phyloP scores from a whole-genome alignment of 2,113 vertebrate genomes.

The Podarcis raffonei region DNA sequence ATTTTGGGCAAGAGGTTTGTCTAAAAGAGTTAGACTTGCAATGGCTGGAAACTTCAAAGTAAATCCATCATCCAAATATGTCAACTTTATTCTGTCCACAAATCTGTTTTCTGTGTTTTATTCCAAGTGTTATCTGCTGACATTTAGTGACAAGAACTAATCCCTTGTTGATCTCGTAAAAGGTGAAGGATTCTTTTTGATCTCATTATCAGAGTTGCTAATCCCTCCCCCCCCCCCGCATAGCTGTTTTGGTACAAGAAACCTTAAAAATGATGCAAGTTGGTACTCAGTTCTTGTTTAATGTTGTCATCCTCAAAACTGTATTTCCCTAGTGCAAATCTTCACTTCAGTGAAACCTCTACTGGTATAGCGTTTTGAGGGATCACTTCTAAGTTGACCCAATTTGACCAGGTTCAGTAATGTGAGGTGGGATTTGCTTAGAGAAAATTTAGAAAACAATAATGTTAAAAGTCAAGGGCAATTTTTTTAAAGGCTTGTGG shows the following conservation, averaged over 20 bases:
- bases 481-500: neutral
- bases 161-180: neutral
- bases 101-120: neutral
- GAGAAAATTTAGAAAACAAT: neutral
- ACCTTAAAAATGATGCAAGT: neutral
- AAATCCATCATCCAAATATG: neutral
- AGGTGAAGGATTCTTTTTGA: neutral
- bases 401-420: neutral
- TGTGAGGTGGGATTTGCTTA: neutral
- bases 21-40: conserved; percentile 10
- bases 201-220: neutral
- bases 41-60: conserved; percentile 9
- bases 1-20: conserved; percentile 1
- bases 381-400: neutral
- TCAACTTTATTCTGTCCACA: neutral
- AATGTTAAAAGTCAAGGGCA: neutral
- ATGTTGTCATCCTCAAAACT: neutral
- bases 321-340: neutral
- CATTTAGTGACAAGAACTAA: neutral
- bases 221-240: too few relatives aligned
- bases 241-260: neutral
- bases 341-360: neutral
- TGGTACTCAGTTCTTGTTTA: neutral
- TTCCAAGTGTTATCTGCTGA: neutral
- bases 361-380: neutral